A percentile compares a stretch with the other conserved stretches of the same genome.
These are phyloP conservation scores for Troides helena DNA, from an alignment of 2,888 invertebrate species.

Conservation along the genomic window DNA sequence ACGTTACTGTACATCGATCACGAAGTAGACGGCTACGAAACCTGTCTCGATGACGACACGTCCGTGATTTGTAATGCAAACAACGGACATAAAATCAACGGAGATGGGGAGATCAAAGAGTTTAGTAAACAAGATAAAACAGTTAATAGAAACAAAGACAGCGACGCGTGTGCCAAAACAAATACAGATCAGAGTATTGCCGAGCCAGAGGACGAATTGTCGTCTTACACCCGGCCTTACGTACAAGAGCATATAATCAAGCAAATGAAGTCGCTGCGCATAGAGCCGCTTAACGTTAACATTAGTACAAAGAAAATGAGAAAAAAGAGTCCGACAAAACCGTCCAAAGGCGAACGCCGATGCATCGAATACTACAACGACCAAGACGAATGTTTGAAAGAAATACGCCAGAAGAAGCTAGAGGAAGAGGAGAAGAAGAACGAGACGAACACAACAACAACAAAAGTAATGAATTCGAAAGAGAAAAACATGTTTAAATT, in stretches of 20 bases:
- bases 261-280: constrained; percentile 73
- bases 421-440: constrained; percentile 64
- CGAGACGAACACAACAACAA: constrained; percentile 60
- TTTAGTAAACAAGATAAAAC: constrained; percentile 68
- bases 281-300: constrained; percentile 70
- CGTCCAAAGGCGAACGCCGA: constrained; percentile 61
- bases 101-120: constrained; percentile 65
- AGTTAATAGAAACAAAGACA: constrained; percentile 61
- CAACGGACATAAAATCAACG: constrained; percentile 67
- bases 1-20: constrained; percentile 72
- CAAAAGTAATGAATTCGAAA: constrained; percentile 56
- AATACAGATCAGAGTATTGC: constrained; percentile 48
- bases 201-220: constrained; percentile 53
- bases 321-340: constrained; percentile 66
- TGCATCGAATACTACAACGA: constrained; percentile 83
- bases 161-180: constrained; percentile 60
- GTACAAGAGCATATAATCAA: constrained; percentile 75
- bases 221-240: constrained; percentile 59
- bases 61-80: constrained; percentile 57
- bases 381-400: constrained; percentile 81
- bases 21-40: constrained; percentile 81
- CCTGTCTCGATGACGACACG: constrained; percentile 82
- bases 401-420: constrained; percentile 62
- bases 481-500: constrained; percentile 56
- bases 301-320: constrained; percentile 55